Evolutionary conservation across 2,888 invertebrate species (phyloP), one percentile per base, ranked within the genome.

Genomic region (Euphydryas editha): DNA sequence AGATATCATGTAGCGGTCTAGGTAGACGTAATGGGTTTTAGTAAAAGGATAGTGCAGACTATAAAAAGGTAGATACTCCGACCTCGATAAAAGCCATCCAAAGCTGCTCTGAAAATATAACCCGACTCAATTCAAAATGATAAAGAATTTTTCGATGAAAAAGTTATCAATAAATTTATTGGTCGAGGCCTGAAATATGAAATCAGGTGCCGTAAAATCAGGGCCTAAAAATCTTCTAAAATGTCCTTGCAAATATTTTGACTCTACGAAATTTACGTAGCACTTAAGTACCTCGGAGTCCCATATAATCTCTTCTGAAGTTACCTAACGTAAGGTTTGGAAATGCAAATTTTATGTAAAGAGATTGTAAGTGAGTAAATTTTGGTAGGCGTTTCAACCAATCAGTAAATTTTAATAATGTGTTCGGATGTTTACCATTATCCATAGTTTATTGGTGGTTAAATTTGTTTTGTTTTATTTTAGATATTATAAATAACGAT

Each of bases 261-360:
- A 77, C 74, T 76, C 73, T 72, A 69, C 69, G 37, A 75, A 78
- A 78, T 83, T 82, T 79, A 20, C 74, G 71, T 76, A 79, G 77
- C 70, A 67, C 69, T 72, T 79, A 80, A 83, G 78, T 76, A 74
- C 74, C 72, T 69, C 71, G 66, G 73, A 75, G 76, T 72, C 75
- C 76, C 76, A 77, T 78, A 80, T 81, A 82, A 83, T 84, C 84
- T 85, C 82, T 84, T 83, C 77, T 73, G 72, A 80, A 83, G 82
- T 82, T 78, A 78, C 78, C 80, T 78, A 78, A 78, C 76, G 76
- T 77, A 74, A 72, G 78, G 80, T 87, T 89, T 88, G 88, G 89
- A 90, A 88, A 90, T 89, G 90, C 86, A 87, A 90, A 90, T 90
- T 88, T 87, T 88, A 88, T 88, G 89, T 84, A 87, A 88, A 88